A percentile compares a stretch with the other conserved stretches of the same genome.
Evolutionary conservation across 2,888 invertebrate genomes (phyloP).

Genomic region (Apotomis capreana): DNA sequence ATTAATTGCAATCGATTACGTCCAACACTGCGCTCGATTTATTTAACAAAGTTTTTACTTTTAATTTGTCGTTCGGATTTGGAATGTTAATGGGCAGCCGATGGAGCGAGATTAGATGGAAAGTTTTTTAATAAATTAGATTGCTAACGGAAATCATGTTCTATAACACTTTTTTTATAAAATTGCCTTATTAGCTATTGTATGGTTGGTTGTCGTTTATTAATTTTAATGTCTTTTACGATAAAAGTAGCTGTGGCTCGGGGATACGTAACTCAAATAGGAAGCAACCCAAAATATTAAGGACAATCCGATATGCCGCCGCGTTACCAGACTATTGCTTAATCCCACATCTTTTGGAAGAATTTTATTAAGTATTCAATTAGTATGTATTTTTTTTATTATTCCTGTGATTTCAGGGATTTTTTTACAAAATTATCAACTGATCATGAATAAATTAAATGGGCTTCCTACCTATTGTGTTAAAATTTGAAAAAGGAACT

Average conservation of each 20-base stretch:
- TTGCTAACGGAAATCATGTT: background rate
- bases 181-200: background rate
- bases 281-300: no score
- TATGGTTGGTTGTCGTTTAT: background rate
- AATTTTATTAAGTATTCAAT: no score
- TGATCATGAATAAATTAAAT: no score
- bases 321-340: no score
- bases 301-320: no score
- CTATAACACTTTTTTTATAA: background rate
- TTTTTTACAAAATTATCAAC: no score
- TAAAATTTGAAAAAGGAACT: background rate
- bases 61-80: conserved; percentile 31
- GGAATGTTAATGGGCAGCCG: conserved; percentile 38
- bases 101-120: conserved; percentile 27
- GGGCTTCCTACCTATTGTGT: background rate
- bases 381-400: no score
- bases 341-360: no score
- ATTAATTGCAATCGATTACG: conserved; percentile 36
- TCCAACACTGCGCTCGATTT: conserved; percentile 26
- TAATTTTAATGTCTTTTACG: background rate
- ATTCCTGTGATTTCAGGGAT: no score
- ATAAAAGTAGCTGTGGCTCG: background rate
- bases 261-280: no score
- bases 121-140: conserved; percentile 25
- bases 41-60: conserved; percentile 21